These are phyloP conservation scores for Periophthalmodon schlosseri DNA, from an alignment of 2,113 vertebrate genomes.

Conservation along the genomic window DNA sequence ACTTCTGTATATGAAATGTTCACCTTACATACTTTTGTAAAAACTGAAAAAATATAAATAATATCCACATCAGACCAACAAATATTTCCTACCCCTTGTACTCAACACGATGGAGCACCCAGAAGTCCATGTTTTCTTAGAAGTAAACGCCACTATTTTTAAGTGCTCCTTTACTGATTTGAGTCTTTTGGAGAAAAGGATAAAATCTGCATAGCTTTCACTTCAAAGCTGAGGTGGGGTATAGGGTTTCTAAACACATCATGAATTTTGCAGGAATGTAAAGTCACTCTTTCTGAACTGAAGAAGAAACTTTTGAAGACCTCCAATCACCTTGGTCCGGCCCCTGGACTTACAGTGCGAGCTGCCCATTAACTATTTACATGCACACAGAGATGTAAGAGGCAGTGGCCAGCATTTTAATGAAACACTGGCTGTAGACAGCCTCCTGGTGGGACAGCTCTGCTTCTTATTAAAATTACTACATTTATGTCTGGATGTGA, in stretches of 20 bases:
- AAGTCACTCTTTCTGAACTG: slow-evolving; percentile 73
- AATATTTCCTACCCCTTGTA: slow-evolving; percentile 7
- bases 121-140: slow-evolving; percentile 1
- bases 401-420: slow-evolving; percentile 74
- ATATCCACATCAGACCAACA: background rate
- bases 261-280: slow-evolving; percentile 75
- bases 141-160: slow-evolving; percentile 34
- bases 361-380: slow-evolving; percentile 79
- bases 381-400: slow-evolving; percentile 71
- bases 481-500: slow-evolving; percentile 57
- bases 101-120: slow-evolving; percentile 4
- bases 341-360: slow-evolving; percentile 58
- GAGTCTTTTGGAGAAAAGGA: slow-evolving; percentile 39
- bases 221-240: slow-evolving; percentile 70
- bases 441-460: slow-evolving; percentile 61
- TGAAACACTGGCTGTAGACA: slow-evolving; percentile 65
- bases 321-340: slow-evolving; percentile 28
- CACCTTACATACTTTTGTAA: background rate
- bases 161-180: slow-evolving; percentile 57
- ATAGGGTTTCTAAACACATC: slow-evolving; percentile 74
- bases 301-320: slow-evolving; percentile 72
- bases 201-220: slow-evolving; percentile 60
- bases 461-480: slow-evolving; percentile 72
- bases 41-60: background rate
- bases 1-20: too few species aligned